Conservation (phyloP, 2,797 vertebrate species). For the Tadarida brasiliensis region DNA sequence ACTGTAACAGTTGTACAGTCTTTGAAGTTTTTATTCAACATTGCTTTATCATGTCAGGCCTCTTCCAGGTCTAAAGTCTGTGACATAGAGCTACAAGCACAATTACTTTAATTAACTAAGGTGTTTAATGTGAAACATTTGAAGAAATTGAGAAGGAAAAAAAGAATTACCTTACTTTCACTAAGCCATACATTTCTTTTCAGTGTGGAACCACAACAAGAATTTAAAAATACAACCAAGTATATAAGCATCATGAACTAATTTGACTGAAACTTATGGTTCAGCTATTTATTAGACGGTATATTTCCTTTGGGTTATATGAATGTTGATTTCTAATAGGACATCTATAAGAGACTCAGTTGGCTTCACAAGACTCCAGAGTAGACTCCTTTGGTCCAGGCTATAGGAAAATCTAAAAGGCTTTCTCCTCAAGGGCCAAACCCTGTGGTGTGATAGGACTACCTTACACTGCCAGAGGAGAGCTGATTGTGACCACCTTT, state of each 20-base stretch:
- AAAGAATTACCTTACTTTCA: not conserved
- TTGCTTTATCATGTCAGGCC: not conserved
- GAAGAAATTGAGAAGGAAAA: not conserved
- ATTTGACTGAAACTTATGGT: constrained; percentile 8
- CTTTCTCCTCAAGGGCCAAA: not conserved
- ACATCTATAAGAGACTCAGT: not conserved
- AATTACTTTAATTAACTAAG: not conserved
- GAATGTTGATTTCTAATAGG: not conserved
- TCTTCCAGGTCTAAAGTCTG: not conserved
- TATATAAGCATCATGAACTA: not conserved
- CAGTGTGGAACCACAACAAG: not conserved
- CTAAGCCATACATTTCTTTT: not conserved
- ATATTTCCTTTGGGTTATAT: not conserved
- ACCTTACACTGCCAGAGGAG: not conserved
- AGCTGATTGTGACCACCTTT: not conserved
- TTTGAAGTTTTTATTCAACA: not conserved
- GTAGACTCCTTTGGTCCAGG: not conserved
- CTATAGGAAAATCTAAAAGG: not conserved
- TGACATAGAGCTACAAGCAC: not conserved
- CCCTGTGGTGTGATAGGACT: fast-evolving
- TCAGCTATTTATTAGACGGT: not conserved
- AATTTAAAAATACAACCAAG: constrained; percentile 4
- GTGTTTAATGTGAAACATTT: constrained; percentile 10
- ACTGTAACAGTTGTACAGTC: not conserved
- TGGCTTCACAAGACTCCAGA: not conserved